Conservation (phyloP, 2,113 vertebrate species). For the Salminus brasiliensis region DNA sequence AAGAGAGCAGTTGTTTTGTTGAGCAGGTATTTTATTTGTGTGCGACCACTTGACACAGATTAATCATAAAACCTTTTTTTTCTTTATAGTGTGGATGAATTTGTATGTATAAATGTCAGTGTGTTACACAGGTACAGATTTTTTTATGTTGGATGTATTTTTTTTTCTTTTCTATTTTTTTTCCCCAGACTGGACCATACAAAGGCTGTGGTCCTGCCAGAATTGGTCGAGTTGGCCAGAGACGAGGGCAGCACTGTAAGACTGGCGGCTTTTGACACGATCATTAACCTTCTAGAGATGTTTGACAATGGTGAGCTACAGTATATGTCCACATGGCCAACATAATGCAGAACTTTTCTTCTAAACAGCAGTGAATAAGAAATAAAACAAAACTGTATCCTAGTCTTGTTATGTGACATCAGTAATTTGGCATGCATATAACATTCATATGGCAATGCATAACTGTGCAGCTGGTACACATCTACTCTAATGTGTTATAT, state of each 20-base stretch:
- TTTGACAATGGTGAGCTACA: conserved; percentile 83
- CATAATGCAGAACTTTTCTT: too few species aligned
- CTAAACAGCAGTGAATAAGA: too few species aligned
- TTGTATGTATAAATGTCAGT: background rate
- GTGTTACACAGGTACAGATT: background rate
- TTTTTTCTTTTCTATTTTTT: background rate
- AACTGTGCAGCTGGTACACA: too few species aligned
- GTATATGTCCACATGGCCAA: background rate
- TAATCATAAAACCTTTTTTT: too few species aligned
- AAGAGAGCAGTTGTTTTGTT: too few species aligned
- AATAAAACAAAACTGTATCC: too few species aligned
- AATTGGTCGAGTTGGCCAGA: conserved; percentile 85
- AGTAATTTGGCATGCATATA: too few species aligned
- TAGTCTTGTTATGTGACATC: too few species aligned
- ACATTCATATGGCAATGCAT: too few species aligned
- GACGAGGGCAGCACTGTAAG: conserved; percentile 88
- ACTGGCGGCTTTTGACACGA: conserved; percentile 89
- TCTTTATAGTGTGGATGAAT: background rate
- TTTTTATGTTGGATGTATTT: background rate
- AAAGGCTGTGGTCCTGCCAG: conserved; percentile 86
- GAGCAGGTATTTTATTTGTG: too few species aligned
- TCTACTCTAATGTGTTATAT: too few species aligned
- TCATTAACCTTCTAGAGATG: conserved; percentile 87
- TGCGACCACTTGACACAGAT: too few species aligned
- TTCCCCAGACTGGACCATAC: conserved; percentile 85